These are phyloP conservation scores for Acanthaster planci DNA, from an alignment of 35 echinoderm and acorn worm species.

Conservation along the genomic window DNA sequence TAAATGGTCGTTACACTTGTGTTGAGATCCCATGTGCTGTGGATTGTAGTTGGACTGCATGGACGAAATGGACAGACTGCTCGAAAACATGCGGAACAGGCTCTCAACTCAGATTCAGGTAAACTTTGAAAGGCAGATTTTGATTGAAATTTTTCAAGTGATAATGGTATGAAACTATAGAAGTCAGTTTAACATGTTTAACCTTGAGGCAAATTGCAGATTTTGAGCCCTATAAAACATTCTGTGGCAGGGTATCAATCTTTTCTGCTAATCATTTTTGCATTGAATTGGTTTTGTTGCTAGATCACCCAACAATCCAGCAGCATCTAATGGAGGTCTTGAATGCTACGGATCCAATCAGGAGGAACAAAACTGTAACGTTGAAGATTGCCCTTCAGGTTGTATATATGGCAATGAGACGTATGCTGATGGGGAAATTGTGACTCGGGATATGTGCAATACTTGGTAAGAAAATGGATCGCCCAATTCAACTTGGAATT, in stretches of 20 bases:
- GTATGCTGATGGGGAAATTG: constrained; percentile 23
- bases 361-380: constrained; percentile 59
- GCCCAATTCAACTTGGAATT: no score
- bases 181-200: not conserved
- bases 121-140: not conserved
- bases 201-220: not conserved
- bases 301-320: constrained; percentile 86
- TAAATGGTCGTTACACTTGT: constrained; percentile 56
- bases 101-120: constrained; percentile 66
- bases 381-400: constrained; percentile 51
- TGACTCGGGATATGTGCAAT: constrained; percentile 31
- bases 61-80: constrained; percentile 74
- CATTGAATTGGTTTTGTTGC: not conserved
- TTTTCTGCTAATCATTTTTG: not conserved
- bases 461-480: constrained; percentile 28
- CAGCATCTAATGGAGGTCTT: constrained; percentile 66
- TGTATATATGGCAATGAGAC: constrained; percentile 38
- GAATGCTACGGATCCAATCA: constrained; percentile 70
- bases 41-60: constrained; percentile 70
- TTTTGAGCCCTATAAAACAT: not conserved
- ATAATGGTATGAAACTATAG: not conserved
- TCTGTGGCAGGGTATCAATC: not conserved
- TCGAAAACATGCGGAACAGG: constrained; percentile 63
- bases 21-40: constrained; percentile 51
- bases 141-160: not conserved